Conservation (phyloP, 2,113 vertebrate species). For the Hemiprocne comata region DNA sequence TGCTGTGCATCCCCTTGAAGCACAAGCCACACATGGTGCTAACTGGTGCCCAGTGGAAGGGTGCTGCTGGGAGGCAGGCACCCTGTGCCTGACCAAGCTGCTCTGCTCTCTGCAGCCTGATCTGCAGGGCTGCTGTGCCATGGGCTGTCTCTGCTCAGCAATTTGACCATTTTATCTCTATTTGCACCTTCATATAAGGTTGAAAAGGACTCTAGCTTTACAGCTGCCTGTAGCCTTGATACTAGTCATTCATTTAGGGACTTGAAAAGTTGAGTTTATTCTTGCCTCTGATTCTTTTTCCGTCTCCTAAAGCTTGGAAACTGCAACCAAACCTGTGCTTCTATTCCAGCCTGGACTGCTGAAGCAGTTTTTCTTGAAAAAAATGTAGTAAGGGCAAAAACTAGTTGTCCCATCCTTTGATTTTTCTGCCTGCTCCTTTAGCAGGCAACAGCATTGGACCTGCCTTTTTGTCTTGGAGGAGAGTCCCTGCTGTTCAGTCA, state of each 20-base stretch:
- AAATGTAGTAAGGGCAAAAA: background rate
- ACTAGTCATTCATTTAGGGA: rapidly evolving
- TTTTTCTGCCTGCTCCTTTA: background rate
- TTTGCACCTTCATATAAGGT: background rate
- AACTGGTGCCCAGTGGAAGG: background rate
- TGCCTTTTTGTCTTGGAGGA: background rate
- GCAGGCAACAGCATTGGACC: background rate
- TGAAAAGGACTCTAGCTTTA: background rate
- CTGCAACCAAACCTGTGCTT: background rate
- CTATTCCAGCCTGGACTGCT: background rate
- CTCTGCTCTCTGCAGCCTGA: background rate
- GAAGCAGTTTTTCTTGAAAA: background rate
- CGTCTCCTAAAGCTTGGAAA: background rate
- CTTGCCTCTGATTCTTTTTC: background rate
- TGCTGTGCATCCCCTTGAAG: background rate
- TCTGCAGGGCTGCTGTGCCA: background rate
- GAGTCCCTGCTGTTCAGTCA: background rate
- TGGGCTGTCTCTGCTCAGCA: background rate
- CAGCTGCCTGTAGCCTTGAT: background rate
- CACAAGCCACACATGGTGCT: rapidly evolving
- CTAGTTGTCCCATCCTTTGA: background rate
- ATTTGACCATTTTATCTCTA: background rate
- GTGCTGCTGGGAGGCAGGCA: rapidly evolving
- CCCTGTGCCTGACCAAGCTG: background rate
- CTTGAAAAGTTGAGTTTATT: background rate